These are phyloP conservation scores for Anoura caudifer DNA, from an alignment of 2,113 vertebrate genomes.

Conservation along the genomic window DNA sequence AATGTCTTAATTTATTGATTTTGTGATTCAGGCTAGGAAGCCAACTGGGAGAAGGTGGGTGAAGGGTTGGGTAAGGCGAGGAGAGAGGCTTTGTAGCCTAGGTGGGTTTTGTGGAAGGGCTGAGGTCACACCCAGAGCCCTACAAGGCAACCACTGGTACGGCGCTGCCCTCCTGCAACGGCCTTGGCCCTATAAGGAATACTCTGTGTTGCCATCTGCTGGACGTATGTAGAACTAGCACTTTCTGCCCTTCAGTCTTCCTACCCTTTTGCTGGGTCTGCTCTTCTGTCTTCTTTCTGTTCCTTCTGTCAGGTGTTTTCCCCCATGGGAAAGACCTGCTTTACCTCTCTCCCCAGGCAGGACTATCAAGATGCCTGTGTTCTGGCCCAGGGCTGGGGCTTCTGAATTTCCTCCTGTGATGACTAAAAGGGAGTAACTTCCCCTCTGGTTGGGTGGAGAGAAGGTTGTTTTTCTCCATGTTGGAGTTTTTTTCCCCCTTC, in stretches of 20 bases:
- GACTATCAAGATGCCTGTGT: not conserved
- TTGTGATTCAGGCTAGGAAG: not conserved
- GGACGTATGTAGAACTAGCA: not conserved
- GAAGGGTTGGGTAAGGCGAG: not conserved
- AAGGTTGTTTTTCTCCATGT: not conserved
- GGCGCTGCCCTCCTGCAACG: not conserved
- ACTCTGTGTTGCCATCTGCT: not conserved
- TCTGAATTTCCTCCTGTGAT: not conserved
- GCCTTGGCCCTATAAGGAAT: fast-evolving
- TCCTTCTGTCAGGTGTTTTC: not conserved
- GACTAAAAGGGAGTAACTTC: not conserved
- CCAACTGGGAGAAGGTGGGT: not conserved
- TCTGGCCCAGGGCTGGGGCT: not conserved
- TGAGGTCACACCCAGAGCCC: not conserved
- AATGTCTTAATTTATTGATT: not conserved
- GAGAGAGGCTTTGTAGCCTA: not conserved
- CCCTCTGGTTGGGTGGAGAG: not conserved
- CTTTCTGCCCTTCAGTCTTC: not conserved
- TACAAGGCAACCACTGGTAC: fast-evolving
- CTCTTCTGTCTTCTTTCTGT: not conserved
- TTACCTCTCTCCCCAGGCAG: not conserved
- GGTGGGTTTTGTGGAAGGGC: not conserved
- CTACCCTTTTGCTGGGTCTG: not conserved
- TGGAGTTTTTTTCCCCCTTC: not conserved
- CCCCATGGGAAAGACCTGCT: not conserved